Conservation (phyloP, 2,797 vertebrate species). For the Helostoma temminkii region DNA sequence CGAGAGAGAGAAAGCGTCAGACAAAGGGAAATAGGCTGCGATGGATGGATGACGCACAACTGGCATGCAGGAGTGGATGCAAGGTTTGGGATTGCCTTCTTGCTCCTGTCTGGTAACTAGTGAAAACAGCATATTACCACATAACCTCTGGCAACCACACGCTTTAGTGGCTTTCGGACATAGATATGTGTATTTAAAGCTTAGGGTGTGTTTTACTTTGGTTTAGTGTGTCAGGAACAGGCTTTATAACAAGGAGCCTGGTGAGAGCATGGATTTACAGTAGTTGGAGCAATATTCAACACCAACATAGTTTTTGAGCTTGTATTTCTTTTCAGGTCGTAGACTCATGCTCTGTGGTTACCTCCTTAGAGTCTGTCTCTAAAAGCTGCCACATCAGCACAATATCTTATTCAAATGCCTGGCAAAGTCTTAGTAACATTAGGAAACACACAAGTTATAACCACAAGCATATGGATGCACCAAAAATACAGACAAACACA, state of each 20-base stretch:
- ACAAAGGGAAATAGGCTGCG: slow-evolving; percentile 21
- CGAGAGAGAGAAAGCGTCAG: slow-evolving; percentile 21
- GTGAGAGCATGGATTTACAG: slow-evolving; percentile 48
- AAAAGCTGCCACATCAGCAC: slow-evolving; percentile 63
- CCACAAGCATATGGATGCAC: slow-evolving; percentile 53
- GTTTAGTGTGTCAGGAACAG: slow-evolving; percentile 32
- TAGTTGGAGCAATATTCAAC: slow-evolving; percentile 39
- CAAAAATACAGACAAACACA: slow-evolving; percentile 49
- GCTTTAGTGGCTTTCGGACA: slow-evolving; percentile 21
- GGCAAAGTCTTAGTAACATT: slow-evolving; percentile 52
- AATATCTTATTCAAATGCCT: slow-evolving; percentile 49
- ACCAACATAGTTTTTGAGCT: slow-evolving; percentile 34
- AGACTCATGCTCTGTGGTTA: slow-evolving; percentile 53
- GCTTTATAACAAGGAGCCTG: slow-evolving; percentile 38
- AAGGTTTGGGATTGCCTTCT: slow-evolving; percentile 37
- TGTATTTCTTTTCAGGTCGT: slow-evolving; percentile 34
- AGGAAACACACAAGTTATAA: slow-evolving; percentile 59
- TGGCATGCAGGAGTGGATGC: slow-evolving; percentile 21
- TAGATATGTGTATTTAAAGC: slow-evolving; percentile 45
- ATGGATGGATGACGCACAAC: slow-evolving; percentile 32
- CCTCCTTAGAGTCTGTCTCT: slow-evolving; percentile 52
- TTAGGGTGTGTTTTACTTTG: slow-evolving; percentile 42
- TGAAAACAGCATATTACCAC: slow-evolving; percentile 52
- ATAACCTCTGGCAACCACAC: slow-evolving; percentile 48
- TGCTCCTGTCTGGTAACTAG: slow-evolving; percentile 47